phyloP scores from a whole-genome alignment of 2,888 invertebrate species.

The Hypomecis atomaria region DNA sequence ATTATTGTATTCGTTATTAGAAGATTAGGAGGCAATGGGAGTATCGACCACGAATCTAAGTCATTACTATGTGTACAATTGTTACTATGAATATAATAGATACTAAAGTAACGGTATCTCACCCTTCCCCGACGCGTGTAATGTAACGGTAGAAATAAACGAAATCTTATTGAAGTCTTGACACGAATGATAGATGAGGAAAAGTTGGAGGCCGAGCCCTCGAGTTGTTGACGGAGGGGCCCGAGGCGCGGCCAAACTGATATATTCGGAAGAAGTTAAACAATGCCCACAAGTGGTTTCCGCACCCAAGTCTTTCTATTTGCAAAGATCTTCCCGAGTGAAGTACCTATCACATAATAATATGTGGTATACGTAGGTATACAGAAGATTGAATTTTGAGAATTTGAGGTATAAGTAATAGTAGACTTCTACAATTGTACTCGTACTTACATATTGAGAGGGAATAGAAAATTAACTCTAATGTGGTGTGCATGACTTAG shows the following conservation, averaged over 20 bases:
- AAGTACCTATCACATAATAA: no score
- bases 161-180: constrained; percentile 17
- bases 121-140: constrained; percentile 17
- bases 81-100: constrained; percentile 24
- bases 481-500: no score
- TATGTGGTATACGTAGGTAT: no score
- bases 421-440: no score
- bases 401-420: no score
- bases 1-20: constrained; percentile 47
- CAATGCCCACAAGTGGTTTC: constrained; percentile 30
- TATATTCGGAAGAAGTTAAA: constrained; percentile 31
- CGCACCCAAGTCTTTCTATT: constrained; percentile 23
- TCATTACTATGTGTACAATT: constrained; percentile 30
- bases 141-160: constrained; percentile 24
- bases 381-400: no score
- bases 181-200: constrained; percentile 26
- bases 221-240: constrained; percentile 26
- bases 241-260: constrained; percentile 17
- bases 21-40: constrained; percentile 35
- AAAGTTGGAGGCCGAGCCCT: constrained; percentile 27
- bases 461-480: no score
- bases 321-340: constrained; percentile 16
- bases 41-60: constrained; percentile 31
- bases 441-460: no score
- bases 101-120: constrained; percentile 28